Percentiles rank a stretch among this genome's conserved stretches.
Evolutionary conservation across 2,797 vertebrate species (phyloP).

Genomic region (Phaenicophaeus curvirostris): DNA sequence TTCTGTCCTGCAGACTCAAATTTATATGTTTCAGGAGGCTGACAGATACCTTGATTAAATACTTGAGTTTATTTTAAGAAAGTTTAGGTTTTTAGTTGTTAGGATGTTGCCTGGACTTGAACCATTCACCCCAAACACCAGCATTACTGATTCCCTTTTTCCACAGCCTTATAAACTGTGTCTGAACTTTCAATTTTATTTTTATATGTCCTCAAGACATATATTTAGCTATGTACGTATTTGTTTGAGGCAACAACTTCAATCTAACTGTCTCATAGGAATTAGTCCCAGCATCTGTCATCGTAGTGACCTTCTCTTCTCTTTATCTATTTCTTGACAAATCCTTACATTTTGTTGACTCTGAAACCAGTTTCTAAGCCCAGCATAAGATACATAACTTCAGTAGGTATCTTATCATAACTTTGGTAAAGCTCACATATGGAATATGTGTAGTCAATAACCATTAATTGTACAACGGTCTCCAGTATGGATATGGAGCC

Average conservation of each 20-base stretch:
- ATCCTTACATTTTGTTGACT: background rate
- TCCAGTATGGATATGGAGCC: background rate
- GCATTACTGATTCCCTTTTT: background rate
- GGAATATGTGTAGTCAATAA: background rate
- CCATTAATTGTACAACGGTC: background rate
- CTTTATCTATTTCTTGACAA: background rate
- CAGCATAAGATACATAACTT: background rate
- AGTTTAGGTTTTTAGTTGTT: background rate
- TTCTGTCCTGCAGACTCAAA: background rate
- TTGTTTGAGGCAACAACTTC: background rate
- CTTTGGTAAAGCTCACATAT: background rate
- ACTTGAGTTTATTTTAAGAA: background rate
- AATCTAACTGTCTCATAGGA: background rate
- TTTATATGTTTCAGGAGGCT: background rate
- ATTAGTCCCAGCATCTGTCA: background rate
- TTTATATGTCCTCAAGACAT: background rate
- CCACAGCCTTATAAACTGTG: background rate
- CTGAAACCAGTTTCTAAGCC: background rate
- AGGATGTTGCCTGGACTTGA: background rate
- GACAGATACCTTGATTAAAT: background rate
- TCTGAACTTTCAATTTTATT: background rate
- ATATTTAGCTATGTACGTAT: background rate
- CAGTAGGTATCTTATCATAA: background rate
- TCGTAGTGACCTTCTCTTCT: background rate
- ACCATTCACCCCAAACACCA: background rate